These are phyloP conservation scores for Macrochelys suwanniensis DNA, from an alignment of 2,797 vertebrate species.

Conservation along the genomic window DNA sequence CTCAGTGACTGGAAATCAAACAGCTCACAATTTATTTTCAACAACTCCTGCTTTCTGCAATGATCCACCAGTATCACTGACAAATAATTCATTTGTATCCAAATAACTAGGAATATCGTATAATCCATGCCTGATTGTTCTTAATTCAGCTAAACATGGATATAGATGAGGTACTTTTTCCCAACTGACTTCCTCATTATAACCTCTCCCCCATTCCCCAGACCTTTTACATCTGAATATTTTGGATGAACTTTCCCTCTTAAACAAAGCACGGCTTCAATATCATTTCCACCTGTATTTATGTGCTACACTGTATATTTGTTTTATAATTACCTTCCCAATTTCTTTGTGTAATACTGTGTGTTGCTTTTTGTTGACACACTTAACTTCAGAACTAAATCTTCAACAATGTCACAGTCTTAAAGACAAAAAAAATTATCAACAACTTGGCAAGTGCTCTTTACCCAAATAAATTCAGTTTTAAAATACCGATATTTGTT, in stretches of 20 bases:
- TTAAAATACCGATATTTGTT: not conserved
- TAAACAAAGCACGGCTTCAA: not conserved
- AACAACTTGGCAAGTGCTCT: slow-evolving; percentile 15
- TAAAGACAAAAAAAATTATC: not conserved
- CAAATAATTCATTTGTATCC: slow-evolving; percentile 41
- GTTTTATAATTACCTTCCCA: not conserved
- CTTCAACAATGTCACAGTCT: not conserved
- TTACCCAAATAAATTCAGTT: not conserved
- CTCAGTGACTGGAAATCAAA: slow-evolving; percentile 31
- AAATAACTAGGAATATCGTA: slow-evolving; percentile 24
- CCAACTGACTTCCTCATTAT: slow-evolving; percentile 22
- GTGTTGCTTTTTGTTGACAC: not conserved
- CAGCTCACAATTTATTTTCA: not conserved
- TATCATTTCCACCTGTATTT: not conserved
- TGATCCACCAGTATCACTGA: slow-evolving; percentile 33
- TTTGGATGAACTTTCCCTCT: not conserved
- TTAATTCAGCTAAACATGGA: slow-evolving; percentile 19
- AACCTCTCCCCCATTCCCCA: slow-evolving; percentile 35
- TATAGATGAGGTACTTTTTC: slow-evolving; percentile 22
- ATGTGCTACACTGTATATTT: not conserved
- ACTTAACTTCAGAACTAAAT: not conserved
- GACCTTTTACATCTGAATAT: not conserved
- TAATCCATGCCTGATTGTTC: slow-evolving; percentile 31
- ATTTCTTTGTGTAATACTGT: not conserved
- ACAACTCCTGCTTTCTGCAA: not conserved